phyloP scores from a whole-genome alignment of 2,113 vertebrate genomes.

The Prietella phreatophila region DNA sequence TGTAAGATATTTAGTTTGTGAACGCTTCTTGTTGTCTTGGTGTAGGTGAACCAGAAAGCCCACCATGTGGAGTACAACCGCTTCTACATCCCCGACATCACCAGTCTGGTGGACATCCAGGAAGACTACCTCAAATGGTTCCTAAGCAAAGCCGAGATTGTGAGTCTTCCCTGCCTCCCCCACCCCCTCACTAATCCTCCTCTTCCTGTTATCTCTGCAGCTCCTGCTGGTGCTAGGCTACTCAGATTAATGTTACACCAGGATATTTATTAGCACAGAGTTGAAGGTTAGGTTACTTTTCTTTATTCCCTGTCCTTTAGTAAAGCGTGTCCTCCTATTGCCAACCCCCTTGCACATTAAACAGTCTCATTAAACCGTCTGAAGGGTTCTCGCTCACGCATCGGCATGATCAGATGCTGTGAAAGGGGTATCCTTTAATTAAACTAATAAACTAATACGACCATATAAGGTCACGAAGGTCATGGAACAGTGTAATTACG shows the following conservation, averaged over 20 bases:
- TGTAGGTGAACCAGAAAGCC: conserved; percentile 90
- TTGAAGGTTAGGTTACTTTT: conserved; percentile 14
- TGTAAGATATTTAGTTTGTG: not conserved
- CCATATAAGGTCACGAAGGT: not conserved
- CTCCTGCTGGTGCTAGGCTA: not conserved
- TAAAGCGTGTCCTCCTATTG: not conserved
- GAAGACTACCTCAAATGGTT: conserved; percentile 99
- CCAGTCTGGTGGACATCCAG: conserved; percentile 92
- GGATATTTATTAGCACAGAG: not conserved
- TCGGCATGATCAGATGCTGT: not conserved
- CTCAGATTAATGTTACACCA: conserved; percentile 6
- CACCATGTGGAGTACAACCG: conserved; percentile 87
- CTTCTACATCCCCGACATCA: conserved; percentile 96
- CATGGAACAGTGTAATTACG: not conserved
- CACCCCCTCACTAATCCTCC: not conserved
- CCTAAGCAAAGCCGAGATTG: conserved; percentile 89
- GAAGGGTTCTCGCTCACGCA: no score
- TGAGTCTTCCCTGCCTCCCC: conserved; percentile 67
- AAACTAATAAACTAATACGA: not conserved
- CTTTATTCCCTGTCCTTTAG: not conserved
- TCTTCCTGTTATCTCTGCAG: not conserved
- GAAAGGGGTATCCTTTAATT: not conserved
- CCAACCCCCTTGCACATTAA: not conserved
- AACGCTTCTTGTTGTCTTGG: not conserved
- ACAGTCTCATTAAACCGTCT: not conserved